Evolutionary conservation across 92 coral and sea anemone genomes (phyloP).

Genomic region (Zoanthus solanderi): DNA sequence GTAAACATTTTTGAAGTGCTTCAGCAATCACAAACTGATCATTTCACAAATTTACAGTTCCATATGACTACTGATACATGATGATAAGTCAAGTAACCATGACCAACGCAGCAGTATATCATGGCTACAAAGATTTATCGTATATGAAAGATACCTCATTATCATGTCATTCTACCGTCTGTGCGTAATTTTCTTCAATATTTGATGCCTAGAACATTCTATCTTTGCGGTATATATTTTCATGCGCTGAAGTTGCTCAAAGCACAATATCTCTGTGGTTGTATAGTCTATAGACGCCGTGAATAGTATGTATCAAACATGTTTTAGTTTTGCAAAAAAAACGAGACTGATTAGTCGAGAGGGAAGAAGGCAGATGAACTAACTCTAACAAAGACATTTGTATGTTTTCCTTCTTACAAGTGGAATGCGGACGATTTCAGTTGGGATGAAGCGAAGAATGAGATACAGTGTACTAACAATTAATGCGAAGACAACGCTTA

Average conservation of each 20-base stretch:
- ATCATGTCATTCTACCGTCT: background rate
- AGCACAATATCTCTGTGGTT: constrained; percentile 28
- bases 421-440: constrained; percentile 11
- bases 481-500: background rate
- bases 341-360: background rate
- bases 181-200: background rate
- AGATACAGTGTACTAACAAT: background rate
- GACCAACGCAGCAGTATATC: constrained; percentile 28
- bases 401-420: background rate
- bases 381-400: background rate
- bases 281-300: background rate
- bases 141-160: too few species aligned
- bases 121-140: background rate
- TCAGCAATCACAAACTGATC: constrained; percentile 24
- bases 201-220: too few species aligned
- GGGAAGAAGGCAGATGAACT: background rate
- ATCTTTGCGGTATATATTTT: background rate
- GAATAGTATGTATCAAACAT: background rate
- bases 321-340: background rate
- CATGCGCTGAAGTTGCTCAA: background rate
- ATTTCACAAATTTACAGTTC: constrained; percentile 34
- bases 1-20: constrained; percentile 25
- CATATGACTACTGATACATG: background rate
- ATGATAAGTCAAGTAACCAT: constrained; percentile 38
- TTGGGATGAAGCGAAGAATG: background rate